These are phyloP conservation scores for Drosophila ananassae DNA, from an alignment of 1,140 invertebrate genomes.

Conservation along the genomic window DNA sequence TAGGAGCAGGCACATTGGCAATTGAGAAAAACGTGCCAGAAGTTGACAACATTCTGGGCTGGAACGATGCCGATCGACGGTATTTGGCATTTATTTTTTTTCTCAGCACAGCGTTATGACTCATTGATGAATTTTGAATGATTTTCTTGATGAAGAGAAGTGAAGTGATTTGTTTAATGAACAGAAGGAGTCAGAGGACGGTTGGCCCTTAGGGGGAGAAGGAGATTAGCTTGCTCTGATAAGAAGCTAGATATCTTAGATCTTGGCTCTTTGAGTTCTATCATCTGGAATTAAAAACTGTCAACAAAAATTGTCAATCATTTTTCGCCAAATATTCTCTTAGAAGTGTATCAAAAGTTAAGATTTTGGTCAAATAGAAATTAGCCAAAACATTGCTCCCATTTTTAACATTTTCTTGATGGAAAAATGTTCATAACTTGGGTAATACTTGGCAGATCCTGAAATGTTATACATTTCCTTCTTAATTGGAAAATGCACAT, in stretches of 20 bases:
- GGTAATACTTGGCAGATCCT: too few relatives aligned
- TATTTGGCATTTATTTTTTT: slow-evolving; percentile 39
- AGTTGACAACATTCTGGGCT: slow-evolving; percentile 20
- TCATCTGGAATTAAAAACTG: too few relatives aligned
- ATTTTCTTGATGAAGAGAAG: slow-evolving; percentile 29
- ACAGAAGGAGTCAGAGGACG: neutral
- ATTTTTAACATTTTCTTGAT: too few relatives aligned
- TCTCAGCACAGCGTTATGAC: slow-evolving; percentile 26
- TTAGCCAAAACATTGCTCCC: too few relatives aligned
- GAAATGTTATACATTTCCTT: too few relatives aligned
- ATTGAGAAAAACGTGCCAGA: slow-evolving; percentile 39
- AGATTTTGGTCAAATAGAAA: too few relatives aligned
- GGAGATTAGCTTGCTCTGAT: slow-evolving; percentile 15
- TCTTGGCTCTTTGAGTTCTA: too few relatives aligned
- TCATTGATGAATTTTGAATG: slow-evolving; percentile 49
- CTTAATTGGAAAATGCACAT: too few relatives aligned
- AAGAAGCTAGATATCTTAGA: slow-evolving; percentile 5
- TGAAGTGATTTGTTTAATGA: slow-evolving; percentile 33
- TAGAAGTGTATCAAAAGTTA: too few relatives aligned
- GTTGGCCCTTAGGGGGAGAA: neutral
- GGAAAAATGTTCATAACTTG: too few relatives aligned
- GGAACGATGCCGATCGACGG: slow-evolving; percentile 20
- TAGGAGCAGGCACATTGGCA: slow-evolving; percentile 23
- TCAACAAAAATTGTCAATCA: too few relatives aligned
- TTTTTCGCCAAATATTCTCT: too few relatives aligned